Base-by-base conservation (phyloP, 2,113 vertebrate genomes). In the Vireo altiloquus region DNA sequence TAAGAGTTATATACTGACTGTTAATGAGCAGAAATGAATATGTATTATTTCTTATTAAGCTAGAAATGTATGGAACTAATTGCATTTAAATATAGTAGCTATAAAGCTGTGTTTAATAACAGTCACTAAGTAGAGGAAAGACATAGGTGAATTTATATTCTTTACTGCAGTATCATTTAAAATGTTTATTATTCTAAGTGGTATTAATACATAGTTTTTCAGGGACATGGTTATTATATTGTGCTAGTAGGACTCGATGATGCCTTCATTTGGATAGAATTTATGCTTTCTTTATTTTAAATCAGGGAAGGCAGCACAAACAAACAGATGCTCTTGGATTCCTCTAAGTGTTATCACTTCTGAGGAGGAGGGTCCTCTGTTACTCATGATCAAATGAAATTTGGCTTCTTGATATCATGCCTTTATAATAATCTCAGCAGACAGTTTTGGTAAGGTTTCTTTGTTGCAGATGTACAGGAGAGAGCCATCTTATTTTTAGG, bases 11-110 rank as follows among this genome's bases (percentile, higher is more conserved):
- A 96, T 96, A 89, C 80, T 78, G 96, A 95, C 93, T 96, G 92
- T 93, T 97, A 97, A 97, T 96, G 95, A 97, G 90, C 72, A 96
- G 88, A 94, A 97, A 95, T 97, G 96, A 97, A 96, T 96, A 97
- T 96, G 95, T 69, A 97, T 97, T 95, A 93, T 93, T 95, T 94
- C 92, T 92, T 96, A 94, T 96, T 96, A 96, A 90, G 92, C 88
- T 93, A 69, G 72, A 94, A 97, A 94, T 81, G 37, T 94, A 95
- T 94, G 82, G 94, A 95, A 95, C 80, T 95, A 96, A 96, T 95
- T 96, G 69, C 50, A 91, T 95, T 95, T 92, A 94, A 96, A 96
- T 94, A 95, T 79, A 91, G 92, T 61, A 87, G 77, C 88, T 90
- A 64, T 96, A 96, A 95, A 94, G 69, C 72, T 92, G 69, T 89